Conservation (phyloP, 2,888 invertebrate species). For the Pyrgus malvae region DNA sequence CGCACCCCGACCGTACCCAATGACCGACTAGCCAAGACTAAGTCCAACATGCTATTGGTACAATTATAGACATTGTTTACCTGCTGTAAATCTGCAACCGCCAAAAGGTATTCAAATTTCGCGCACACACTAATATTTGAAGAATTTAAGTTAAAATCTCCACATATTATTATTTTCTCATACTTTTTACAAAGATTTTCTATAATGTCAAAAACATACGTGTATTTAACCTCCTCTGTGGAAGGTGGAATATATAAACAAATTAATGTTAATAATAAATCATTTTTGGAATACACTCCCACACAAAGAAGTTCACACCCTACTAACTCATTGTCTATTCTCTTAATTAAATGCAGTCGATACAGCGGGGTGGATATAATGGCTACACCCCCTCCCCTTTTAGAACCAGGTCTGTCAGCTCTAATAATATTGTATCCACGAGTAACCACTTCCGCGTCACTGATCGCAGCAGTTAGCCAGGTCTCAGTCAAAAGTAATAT, state of each 20-base stretch:
- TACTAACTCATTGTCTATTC: neutral
- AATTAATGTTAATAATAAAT: neutral
- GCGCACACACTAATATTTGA: neutral
- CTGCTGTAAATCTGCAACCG: neutral
- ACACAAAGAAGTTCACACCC: neutral
- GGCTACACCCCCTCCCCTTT: neutral
- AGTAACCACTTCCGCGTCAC: neutral
- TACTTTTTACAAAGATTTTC: neutral
- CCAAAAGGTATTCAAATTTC: neutral
- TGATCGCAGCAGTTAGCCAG: too few relatives aligned
- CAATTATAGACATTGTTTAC: neutral
- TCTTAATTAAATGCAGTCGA: neutral
- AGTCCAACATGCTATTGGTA: neutral
- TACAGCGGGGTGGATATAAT: neutral
- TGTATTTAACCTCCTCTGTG: neutral
- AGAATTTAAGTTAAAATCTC: neutral
- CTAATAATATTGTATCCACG: neutral
- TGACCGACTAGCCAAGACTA: neutral
- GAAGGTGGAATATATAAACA: neutral
- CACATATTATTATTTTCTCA: neutral
- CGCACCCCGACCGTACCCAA: neutral
- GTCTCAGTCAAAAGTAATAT: too few relatives aligned
- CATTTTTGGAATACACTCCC: neutral
- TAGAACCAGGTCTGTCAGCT: neutral
- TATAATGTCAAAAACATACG: neutral